Conservation (phyloP, 2,888 invertebrate species). For the Leptinotarsa peninsularis region DNA sequence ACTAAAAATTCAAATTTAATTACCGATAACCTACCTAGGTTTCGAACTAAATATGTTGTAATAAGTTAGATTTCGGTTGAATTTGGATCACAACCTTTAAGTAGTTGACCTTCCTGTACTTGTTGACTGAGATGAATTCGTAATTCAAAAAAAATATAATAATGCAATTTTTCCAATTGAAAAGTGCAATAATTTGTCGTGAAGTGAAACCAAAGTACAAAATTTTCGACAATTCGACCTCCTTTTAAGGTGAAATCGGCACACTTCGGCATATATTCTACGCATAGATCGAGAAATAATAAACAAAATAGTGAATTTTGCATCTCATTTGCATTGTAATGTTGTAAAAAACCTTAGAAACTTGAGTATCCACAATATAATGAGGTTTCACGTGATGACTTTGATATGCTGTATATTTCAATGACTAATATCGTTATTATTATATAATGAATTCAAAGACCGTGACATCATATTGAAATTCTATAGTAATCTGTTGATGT, state of each 20-base stretch:
- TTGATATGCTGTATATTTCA: constrained; percentile 6
- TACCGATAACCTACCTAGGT: no score
- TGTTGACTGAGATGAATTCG: not conserved
- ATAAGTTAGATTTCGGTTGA: not conserved
- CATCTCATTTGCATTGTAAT: constrained; percentile 27
- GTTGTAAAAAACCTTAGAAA: constrained; percentile 10
- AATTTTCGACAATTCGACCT: constrained; percentile 14
- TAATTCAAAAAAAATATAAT: not conserved
- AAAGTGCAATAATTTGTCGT: not conserved
- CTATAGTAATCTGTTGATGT: not conserved
- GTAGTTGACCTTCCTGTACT: not conserved
- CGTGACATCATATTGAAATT: constrained; percentile 23
- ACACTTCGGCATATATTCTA: constrained; percentile 1
- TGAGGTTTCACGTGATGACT: constrained; percentile 13
- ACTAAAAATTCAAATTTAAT: no score
- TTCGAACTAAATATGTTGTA: no score
- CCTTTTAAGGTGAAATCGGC: constrained; percentile 14
- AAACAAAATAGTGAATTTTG: constrained; percentile 13
- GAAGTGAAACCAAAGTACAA: constrained; percentile 6
- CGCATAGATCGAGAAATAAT: not conserved
- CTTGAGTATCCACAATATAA: not conserved
- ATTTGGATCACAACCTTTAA: not conserved
- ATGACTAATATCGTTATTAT: constrained; percentile 20
- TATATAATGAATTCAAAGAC: constrained; percentile 31
- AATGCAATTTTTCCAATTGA: not conserved